Evolutionary conservation across 2,797 vertebrate species (phyloP), one percentile per base, ranked within the genome.

Genomic region (Peromyscus nudipes): DNA sequence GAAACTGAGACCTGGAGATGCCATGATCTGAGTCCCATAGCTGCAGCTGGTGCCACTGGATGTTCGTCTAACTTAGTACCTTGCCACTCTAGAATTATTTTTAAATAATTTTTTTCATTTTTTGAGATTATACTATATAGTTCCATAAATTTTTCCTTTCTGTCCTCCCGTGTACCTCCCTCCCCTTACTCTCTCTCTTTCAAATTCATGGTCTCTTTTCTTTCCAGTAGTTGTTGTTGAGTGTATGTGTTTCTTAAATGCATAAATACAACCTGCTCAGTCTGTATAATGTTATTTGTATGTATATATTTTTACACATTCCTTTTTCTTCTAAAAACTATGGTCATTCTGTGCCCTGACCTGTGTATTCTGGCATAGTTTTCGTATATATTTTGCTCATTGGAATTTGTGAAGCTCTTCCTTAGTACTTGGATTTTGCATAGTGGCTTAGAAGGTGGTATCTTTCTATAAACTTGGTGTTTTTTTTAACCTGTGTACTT

Each of bases 381-480:
- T 82, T 85, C 25, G 37, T 76, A 12, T 67, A 7, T 31, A 83
- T 67, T 91, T 96, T 71, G 27, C 46, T 91, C 57, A 25, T 11
- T 75, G 92, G 37, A 16, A 29, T n/a, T 60, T 60, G 49, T 49
- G 46, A 84, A 71, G 31, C 25, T 12, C 34, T 92, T 96, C 43
- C 46, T 73, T 16, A 29, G 64, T 19, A 34, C 46, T 89, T 73
- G 7, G n/a, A 46, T 88, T 92, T 85, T 82, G 2, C 60, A 64
- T 40, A n/a, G 40, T 96, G 73, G 62, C 67, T 96, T 93, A 79
- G 73, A n/a, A 95, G 46, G 21, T 76, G 37, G 21, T 83, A 43
- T 34, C 27, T 95, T 94, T 67, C 31, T 80, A 19, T 6, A 83
- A 19, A 93, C 6, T 89, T 67, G 52, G 34, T 55, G 16, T 81